Percentiles rank a stretch among this genome's conserved stretches.
Evolutionary conservation across 2,797 vertebrate genomes (phyloP).

Genomic region (Ambastaia sidthimunki): DNA sequence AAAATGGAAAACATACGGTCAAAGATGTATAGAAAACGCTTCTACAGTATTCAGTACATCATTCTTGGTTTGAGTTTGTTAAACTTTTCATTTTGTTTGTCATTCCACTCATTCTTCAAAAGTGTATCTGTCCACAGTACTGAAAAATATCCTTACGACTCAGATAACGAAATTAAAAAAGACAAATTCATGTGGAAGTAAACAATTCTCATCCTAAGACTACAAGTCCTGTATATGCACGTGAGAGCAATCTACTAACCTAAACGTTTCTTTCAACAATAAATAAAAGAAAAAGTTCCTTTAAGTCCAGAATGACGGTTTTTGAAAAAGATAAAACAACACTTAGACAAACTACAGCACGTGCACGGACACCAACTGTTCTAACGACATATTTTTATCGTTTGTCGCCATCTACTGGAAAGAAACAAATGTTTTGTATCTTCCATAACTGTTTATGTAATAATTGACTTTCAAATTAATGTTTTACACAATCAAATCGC

Average conservation of each 20-base stretch:
- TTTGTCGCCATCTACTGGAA: conserved; percentile 48
- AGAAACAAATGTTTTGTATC: not conserved
- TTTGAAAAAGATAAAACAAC: not conserved
- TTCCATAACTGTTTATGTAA: not conserved
- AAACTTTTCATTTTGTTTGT: conserved; percentile 13
- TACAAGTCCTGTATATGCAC: not conserved
- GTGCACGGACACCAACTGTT: not conserved
- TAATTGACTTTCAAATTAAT: conserved; percentile 23
- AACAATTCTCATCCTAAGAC: not conserved
- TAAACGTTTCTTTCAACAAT: not conserved
- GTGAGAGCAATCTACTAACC: not conserved
- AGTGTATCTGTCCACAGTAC: not conserved
- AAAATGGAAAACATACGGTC: no score
- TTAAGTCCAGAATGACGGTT: not conserved
- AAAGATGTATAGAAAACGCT: not conserved
- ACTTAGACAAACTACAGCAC: not conserved
- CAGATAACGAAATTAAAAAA: not conserved
- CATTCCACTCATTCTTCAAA: conserved; percentile 12
- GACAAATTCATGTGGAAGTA: not conserved
- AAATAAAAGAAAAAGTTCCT: not conserved
- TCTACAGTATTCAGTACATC: not conserved
- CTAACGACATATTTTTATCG: conserved; percentile 5
- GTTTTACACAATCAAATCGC: not conserved
- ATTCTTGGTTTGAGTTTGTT: conserved; percentile 10
- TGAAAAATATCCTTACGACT: conserved; percentile 30